Evolutionary conservation across 1,140 invertebrate genomes (phyloP).

Genomic region (Coenobita brevimanus): DNA sequence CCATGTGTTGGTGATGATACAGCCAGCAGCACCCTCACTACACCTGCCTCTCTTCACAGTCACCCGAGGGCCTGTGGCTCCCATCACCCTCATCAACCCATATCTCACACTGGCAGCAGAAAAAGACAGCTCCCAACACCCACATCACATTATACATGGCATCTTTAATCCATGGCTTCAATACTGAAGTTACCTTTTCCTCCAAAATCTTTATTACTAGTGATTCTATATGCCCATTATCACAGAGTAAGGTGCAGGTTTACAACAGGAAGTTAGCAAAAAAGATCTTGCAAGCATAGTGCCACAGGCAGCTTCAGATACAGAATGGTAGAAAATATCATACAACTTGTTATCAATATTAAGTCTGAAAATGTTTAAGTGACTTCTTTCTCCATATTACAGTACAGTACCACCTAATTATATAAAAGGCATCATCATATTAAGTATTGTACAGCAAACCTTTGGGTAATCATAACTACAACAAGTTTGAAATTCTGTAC

Average conservation of each 20-base stretch:
- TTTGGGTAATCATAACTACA: no score
- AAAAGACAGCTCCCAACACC: conserved; percentile 35
- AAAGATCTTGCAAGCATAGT: no score
- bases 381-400: no score
- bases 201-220: background rate
- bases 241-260: background rate
- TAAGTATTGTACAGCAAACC: no score
- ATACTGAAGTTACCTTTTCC: background rate
- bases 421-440: no score
- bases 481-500: background rate
- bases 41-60: conserved; percentile 26
- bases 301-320: no score
- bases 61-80: conserved; percentile 39
- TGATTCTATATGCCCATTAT: background rate
- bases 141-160: background rate
- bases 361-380: no score
- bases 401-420: no score
- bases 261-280: no score
- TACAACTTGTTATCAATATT: no score
- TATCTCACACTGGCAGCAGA: conserved; percentile 34
- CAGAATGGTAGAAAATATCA: no score
- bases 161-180: background rate
- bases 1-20: conserved; percentile 61
- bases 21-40: conserved; percentile 38
- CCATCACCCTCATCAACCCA: conserved; percentile 42